Base-by-base conservation (phyloP, 1,140 invertebrate genomes). In the Drosophila fuyamai region DNA sequence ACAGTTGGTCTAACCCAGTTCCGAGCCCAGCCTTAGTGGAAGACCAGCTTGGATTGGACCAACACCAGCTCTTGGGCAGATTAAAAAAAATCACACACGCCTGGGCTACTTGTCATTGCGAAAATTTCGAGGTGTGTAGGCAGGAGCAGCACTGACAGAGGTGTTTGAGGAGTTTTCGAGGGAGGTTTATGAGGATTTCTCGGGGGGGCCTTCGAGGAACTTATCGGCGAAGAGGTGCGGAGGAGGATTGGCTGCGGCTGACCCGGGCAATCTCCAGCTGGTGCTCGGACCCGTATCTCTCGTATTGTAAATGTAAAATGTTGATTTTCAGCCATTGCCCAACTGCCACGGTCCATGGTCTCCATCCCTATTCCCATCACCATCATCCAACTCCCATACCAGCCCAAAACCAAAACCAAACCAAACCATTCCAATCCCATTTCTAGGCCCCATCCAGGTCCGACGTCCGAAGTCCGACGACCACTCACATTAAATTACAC, bases 401-500 rank as follows among this genome's bases (percentile, higher is more conserved):
- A 32, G n/a, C 4, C 50, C 48, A 35, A 12, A 40, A 38, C 46
- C 36, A 48, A 54, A 27, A 35, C 65, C 66, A 54, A 44, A 38
- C 61, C 32, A 41, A 40, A 38, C 48, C 40, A 71, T 70, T 43
- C 43, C 65, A 72, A 58, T 58, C 51, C 66, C 66, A 71, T 71
- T 72, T 72, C 66, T 71, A 71, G 73, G 23, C 81, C 63, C 60
- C 46, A 60, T 77, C 43, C 66, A 65, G 48, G 36, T 65, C 44
- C 38, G 29, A 36, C 44, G 48, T 61, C 46, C 40, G 10, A 16
- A 13, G 48, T 50, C 48, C 48, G 40, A 50, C 61, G 60, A 71
- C 66, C 81, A 76, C 72, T 66, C 77, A 85, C 81, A 85, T 86
- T 86, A 85, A 85, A 85, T 85, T 75, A 86, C 74, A 76, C 75